Evolutionary conservation across 2,797 vertebrate genomes (phyloP), one percentile per base, ranked within the genome.

Genomic region (Mastacembelus armatus): DNA sequence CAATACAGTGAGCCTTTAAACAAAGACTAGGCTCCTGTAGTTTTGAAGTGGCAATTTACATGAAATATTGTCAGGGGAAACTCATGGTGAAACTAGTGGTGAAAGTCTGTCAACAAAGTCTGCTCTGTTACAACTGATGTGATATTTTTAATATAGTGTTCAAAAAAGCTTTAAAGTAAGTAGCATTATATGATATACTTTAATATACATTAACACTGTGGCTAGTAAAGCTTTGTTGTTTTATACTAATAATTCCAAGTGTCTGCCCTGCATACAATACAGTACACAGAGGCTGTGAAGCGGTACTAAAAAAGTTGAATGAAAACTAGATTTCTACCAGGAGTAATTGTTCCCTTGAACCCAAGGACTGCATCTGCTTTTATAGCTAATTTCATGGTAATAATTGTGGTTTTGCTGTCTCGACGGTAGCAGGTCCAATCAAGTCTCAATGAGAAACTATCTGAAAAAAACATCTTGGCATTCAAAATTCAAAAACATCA

Each of bases 1-100:
- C 58, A 38, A 59, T 47, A 51, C 58, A 70, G 33, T 44, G 65
- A 88, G 77, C 36, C 33, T 70, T 64, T 65, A 67, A 88, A 77
- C 51, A 88, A 77, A 78, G 50, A 57, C 42, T 9, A 29, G 30
- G 66, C 60, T 58, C 18, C 48, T 40, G 24, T 9, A 65, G 66
- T 47, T 66, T 65, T 36, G 12, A 32, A 38, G 39, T 38, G 60
- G 67, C 39, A 44, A 49, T 71, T 36, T 55, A 18, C 35, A 35
- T 29, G 40, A 52, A 24, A 22, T 59, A 30, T 10, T 40, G 12
- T 59, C 21, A 18, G 39, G n/a, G n/a, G 30, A 55, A 45, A 57
- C 12, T 40, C 14, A 15, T 10, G 7, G 30, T 14, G 40, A 44
- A n/a, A n/a, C n/a, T n/a, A n/a, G n/a, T 22, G 7, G 38, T n/a